A percentile compares a stretch with the other conserved stretches of the same genome.
These are phyloP conservation scores for Xestobium rufovillosum DNA, from an alignment of 2,888 invertebrate genomes.

Conservation along the genomic window DNA sequence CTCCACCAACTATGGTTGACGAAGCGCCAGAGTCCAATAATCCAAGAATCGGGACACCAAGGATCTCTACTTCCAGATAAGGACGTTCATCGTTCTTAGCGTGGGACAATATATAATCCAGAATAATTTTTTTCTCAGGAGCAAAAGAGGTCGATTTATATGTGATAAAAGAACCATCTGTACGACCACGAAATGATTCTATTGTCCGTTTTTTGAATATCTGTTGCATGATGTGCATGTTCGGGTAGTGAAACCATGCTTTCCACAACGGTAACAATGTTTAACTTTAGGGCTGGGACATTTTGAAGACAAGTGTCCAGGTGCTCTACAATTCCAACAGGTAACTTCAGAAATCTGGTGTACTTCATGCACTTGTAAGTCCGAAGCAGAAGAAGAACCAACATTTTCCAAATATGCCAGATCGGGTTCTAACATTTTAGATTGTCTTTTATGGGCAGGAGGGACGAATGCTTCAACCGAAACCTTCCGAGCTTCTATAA, in stretches of 20 bases:
- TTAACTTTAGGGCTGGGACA: constrained; percentile 7
- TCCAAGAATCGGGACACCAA: constrained; percentile 5
- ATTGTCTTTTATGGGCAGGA: too few relatives aligned
- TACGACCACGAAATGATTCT: constrained; percentile 10
- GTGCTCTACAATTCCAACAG: constrained; percentile 13
- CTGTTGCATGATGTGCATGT: constrained; percentile 16
- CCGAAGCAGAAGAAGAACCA: too few relatives aligned
- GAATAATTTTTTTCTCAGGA: neutral
- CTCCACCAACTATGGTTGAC: constrained; percentile 13
- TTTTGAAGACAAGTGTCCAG: constrained; percentile 11
- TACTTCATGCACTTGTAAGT: too few relatives aligned
- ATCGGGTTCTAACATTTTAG: too few relatives aligned
- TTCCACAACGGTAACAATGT: too few relatives aligned
- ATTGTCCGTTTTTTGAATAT: constrained; percentile 16
- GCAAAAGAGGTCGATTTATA: constrained; percentile 5
- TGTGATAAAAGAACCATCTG: neutral
- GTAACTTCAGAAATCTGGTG: constrained; percentile 3
- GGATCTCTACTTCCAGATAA: constrained; percentile 6
- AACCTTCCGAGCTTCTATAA: too few relatives aligned
- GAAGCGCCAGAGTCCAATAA: constrained; percentile 17
- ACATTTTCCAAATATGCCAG: too few relatives aligned
- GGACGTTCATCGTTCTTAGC: constrained; percentile 7
- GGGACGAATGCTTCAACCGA: too few relatives aligned
- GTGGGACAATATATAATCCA: constrained; percentile 9
- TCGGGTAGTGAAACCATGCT: constrained; percentile 10